A percentile compares a stretch with the other conserved stretches of the same genome.
Evolutionary conservation across 2,113 vertebrate species (phyloP).

Genomic region (Oryzias woworae): DNA sequence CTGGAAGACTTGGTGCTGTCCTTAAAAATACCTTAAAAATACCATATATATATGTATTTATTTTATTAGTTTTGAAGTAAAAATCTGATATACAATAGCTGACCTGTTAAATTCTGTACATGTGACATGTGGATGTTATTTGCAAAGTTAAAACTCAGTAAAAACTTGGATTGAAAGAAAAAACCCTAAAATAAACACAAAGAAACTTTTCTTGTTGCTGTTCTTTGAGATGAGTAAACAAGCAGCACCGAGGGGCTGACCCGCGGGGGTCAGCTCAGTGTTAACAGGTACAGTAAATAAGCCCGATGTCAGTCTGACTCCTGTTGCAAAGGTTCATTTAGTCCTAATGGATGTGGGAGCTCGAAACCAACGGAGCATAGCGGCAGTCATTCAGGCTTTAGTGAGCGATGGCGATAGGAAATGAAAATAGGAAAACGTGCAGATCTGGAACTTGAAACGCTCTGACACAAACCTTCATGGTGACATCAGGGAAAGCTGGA

Average conservation of each 20-base stretch:
- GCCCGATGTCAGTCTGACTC: conserved; percentile 25
- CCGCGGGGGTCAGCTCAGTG: conserved; percentile 15
- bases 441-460: background rate
- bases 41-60: too few species aligned
- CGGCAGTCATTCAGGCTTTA: background rate
- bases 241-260: conserved; percentile 1
- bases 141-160: background rate
- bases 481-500: too few species aligned
- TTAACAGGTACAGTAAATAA: conserved; percentile 31
- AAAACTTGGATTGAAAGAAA: background rate
- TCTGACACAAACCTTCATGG: too few species aligned
- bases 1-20: too few species aligned
- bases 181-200: background rate
- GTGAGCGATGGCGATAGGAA: background rate
- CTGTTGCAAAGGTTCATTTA: conserved; percentile 8
- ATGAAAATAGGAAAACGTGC: conserved; percentile 14
- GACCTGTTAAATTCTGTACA: too few species aligned
- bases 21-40: too few species aligned
- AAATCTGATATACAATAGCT: too few species aligned
- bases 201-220: conserved; percentile 15
- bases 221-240: conserved; percentile 33
- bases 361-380: conserved; percentile 18
- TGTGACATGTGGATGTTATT: too few species aligned
- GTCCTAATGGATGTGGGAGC: conserved; percentile 19
- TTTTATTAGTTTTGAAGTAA: too few species aligned